phyloP scores from a whole-genome alignment of 2,888 invertebrate species.

The Cryptosula pallasiana region DNA sequence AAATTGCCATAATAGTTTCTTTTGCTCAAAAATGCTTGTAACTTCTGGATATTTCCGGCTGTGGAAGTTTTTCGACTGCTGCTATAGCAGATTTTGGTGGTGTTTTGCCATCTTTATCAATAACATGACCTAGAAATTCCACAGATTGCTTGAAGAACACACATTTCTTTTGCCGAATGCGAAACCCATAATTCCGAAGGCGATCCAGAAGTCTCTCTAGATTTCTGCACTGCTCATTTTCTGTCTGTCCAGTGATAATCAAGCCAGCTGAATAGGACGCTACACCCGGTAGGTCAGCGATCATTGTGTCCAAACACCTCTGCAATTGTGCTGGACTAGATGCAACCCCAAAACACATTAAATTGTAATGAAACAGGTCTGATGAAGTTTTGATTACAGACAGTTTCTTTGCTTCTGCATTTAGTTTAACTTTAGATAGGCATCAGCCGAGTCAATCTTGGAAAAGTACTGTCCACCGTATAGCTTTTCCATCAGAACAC shows the following conservation, averaged over 20 bases:
- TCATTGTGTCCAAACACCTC: neutral
- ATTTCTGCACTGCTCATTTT: neutral
- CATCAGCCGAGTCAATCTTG: slow-evolving; percentile 9
- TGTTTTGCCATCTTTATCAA: neutral
- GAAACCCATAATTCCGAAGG: neutral
- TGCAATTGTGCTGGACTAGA: slow-evolving; percentile 10
- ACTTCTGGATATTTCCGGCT: neutral
- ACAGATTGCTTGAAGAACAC: neutral
- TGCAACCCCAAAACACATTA: neutral
- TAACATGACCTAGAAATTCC: neutral
- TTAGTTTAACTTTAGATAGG: neutral
- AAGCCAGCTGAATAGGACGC: neutral
- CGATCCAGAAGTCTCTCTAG: neutral
- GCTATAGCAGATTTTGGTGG: neutral
- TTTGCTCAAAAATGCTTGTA: neutral
- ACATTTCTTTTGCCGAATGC: neutral
- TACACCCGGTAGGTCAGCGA: neutral
- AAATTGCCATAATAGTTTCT: neutral
- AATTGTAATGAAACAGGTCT: neutral
- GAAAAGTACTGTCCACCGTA: neutral
- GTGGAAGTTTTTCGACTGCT: neutral
- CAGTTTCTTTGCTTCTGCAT: neutral
- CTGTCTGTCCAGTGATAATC: neutral
- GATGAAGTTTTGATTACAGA: neutral
- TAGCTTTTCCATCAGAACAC: neutral